Evolutionary conservation across 2,113 vertebrate species (phyloP).

Genomic region (Anser brachyrhynchus): DNA sequence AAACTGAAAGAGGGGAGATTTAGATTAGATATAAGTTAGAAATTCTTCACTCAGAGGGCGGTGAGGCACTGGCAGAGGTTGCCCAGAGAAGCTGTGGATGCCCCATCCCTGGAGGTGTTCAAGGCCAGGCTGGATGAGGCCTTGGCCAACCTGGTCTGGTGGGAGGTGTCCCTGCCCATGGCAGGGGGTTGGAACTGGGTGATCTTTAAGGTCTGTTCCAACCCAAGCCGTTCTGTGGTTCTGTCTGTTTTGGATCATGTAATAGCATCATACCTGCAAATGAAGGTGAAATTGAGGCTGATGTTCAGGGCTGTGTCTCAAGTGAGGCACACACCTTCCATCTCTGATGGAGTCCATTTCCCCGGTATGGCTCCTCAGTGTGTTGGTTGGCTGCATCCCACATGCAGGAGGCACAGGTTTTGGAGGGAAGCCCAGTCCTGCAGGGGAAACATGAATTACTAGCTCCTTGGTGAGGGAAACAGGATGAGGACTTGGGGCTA

Average conservation of each 20-base stretch:
- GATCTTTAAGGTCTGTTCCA: too few relatives aligned
- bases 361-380: fast-evolving
- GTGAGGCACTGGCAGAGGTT: too few relatives aligned
- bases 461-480: background rate
- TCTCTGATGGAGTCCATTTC: background rate
- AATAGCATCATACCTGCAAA: background rate
- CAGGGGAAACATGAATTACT: background rate
- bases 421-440: background rate
- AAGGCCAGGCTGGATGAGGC: too few relatives aligned
- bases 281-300: background rate
- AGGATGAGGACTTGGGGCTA: background rate
- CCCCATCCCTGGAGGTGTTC: too few relatives aligned
- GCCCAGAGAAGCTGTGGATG: too few relatives aligned
- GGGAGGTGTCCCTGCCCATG: too few relatives aligned
- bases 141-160: too few relatives aligned
- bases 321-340: background rate
- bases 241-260: background rate
- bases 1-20: too few relatives aligned
- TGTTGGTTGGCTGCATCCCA: background rate
- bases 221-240: too few relatives aligned
- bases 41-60: too few relatives aligned
- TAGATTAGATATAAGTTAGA: too few relatives aligned
- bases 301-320: background rate
- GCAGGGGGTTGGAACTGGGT: too few relatives aligned
- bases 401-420: background rate